Base-by-base conservation (phyloP, 2,888 invertebrate species). In the Cremastinae sp. region DNA sequence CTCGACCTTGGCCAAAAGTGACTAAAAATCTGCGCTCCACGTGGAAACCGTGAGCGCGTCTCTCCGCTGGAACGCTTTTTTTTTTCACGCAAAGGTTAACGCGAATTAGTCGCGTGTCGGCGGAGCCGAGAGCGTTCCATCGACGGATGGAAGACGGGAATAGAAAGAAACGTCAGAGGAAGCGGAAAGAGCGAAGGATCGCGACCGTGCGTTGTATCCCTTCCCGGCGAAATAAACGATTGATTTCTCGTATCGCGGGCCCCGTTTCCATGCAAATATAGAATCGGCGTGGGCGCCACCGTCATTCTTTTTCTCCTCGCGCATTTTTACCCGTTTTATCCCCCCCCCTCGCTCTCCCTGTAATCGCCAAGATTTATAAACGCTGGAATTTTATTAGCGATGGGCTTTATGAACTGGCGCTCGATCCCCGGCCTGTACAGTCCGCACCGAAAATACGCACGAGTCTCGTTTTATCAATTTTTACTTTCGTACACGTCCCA, bases 251-350 rank as follows among this genome's bases (percentile, higher is more conserved):
- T 68, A 76, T 76, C 51, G 61, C 75, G 74, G 73, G 65, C 68
- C n/a, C n/a, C n/a, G 54, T 69, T 65, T 49, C 66, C 75, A 82
- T 79, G 80, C 79, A 77, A 83, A 81, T 81, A 80, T 81, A 70
- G 71, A 74, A 61, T 65, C 71, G 79, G 22, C 81, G 83, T 84
- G 80, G 81, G 79, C 77, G 82, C 81, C 79, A 18, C 64, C 8
- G 49, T 18, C 36, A 53, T 75, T 78, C 70, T 65, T 54, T 65
- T 53, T 70, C 75, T 58, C 59, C n/a, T n/a, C n/a, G n/a, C n/a
- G n/a, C n/a, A n/a, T n/a, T n/a, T n/a, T n/a, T n/a, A n/a, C n/a
- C n/a, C n/a, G n/a, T n/a, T n/a, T n/a, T n/a, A n/a, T 53, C 34
- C 70, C 75, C 58, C 68, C 71, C 69, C 74, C 49, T 70, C 74